Base-by-base conservation (phyloP, 2,113 vertebrate species). In the Aplodontia rufa region DNA sequence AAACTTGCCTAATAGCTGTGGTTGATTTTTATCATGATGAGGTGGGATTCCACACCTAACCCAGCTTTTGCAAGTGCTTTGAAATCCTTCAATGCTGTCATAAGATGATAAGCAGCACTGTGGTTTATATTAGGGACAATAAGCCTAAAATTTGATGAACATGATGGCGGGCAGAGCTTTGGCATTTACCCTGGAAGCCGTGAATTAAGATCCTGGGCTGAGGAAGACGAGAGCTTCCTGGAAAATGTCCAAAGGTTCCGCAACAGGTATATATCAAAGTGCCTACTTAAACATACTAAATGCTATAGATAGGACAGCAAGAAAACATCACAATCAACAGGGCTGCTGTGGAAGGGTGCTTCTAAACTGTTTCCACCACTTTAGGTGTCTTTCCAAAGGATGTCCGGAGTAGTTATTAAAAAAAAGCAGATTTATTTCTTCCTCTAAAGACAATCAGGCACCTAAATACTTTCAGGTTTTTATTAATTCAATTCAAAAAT, bases 231-330 rank as follows among this genome's bases (percentile, higher is more conserved):
- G 64, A 68, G 20, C 71, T 95, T 66, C 53, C 19, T 87, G 75
- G 87, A 90, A 92, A 95, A 96, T 32, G 16, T 60, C 72, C 84
- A 86, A 92, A 69, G 45, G 82, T 87, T 74, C 86, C 86, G 60
- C 60, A 88, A 95, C 88, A 90, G 62, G 78, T 87, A 95, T 90
- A 92, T 53, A 68, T 51, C 82, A 60, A 93, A 94, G 32, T 5
- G 13, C 1, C 42, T 87, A 68, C 84, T 87, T 84, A 96, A 95
- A 76, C 4, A 69, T 47, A 37, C 79, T 76, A n/a, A 68, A 71
- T 51, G 72, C 82, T 89, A 91, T 53, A 94, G 64, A 79, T 60
- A 87, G 64, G n/a, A 62, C 26, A 74, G 58, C 51, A 62, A 93
- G 79, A 80, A 96, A 88, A 94, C 12, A 60, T 55, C 30, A 35